Conservation (phyloP, 2,797 vertebrate species). For the Onychomys leucogaster region DNA sequence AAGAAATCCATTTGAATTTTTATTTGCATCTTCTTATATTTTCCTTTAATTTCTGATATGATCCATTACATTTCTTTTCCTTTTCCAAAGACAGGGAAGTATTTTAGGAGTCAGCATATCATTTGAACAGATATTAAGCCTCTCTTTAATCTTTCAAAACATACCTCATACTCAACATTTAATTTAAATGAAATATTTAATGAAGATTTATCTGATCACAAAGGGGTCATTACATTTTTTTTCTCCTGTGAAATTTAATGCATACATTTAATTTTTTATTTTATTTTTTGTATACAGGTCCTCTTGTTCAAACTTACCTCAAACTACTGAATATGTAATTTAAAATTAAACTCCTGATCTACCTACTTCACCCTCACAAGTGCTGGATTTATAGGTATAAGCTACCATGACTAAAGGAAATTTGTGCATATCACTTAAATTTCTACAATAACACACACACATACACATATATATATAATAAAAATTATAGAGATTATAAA, state of each 20-base stretch:
- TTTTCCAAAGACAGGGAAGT: background rate
- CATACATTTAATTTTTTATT: background rate
- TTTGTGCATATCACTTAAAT: background rate
- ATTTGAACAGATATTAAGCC: background rate
- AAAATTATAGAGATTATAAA: background rate
- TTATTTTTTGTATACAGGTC: background rate
- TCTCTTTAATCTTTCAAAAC: background rate
- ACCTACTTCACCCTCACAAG: background rate
- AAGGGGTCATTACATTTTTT: background rate
- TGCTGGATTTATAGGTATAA: rapidly evolving
- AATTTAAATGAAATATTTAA: background rate
- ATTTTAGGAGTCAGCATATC: background rate
- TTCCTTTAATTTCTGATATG: background rate
- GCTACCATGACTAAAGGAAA: too few species aligned
- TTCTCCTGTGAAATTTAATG: background rate
- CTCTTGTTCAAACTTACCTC: background rate
- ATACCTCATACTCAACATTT: background rate
- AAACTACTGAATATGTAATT: background rate
- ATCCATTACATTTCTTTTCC: background rate
- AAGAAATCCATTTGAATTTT: too few species aligned
- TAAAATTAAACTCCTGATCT: background rate
- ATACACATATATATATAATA: background rate
- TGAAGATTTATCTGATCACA: background rate
- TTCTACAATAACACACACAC: background rate
- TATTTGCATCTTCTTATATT: background rate